Conservation (phyloP, 2,113 vertebrate species). For the Macheiramphus alcinus region DNA sequence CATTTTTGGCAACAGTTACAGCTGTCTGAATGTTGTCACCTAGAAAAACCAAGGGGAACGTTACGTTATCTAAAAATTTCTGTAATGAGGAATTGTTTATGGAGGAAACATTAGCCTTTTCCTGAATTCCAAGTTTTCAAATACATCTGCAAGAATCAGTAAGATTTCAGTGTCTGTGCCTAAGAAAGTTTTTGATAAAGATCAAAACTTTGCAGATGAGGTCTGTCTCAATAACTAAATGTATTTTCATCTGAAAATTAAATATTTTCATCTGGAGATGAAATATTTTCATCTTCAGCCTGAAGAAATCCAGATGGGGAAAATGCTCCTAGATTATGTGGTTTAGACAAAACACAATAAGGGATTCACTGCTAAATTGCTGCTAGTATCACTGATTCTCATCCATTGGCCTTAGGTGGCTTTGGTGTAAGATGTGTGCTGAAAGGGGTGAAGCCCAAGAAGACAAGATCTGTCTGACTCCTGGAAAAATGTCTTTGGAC, state of each 20-base stretch:
- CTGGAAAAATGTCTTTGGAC: background rate
- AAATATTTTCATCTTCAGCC: background rate
- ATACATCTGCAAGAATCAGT: background rate
- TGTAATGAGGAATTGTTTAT: background rate
- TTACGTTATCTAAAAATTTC: background rate
- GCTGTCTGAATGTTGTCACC: constrained; percentile 84
- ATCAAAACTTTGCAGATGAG: background rate
- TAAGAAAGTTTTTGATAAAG: background rate
- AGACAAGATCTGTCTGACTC: background rate
- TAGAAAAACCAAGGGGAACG: background rate
- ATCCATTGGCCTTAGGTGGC: background rate
- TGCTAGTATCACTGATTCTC: background rate
- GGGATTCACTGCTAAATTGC: background rate
- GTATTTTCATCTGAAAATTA: background rate
- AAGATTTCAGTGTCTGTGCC: background rate
- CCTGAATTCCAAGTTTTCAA: background rate
- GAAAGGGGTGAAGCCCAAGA: background rate
- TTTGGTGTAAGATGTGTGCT: background rate
- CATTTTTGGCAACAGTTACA: constrained; percentile 76
- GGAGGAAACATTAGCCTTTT: background rate
- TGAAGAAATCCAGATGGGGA: background rate
- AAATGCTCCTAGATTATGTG: background rate
- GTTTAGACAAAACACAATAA: background rate
- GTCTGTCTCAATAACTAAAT: background rate
- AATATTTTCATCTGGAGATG: background rate